Percentiles rank a stretch among this genome's conserved stretches.
Evolutionary conservation across 2,797 vertebrate genomes (phyloP).

Genomic region (Phrynocephalus forsythii): DNA sequence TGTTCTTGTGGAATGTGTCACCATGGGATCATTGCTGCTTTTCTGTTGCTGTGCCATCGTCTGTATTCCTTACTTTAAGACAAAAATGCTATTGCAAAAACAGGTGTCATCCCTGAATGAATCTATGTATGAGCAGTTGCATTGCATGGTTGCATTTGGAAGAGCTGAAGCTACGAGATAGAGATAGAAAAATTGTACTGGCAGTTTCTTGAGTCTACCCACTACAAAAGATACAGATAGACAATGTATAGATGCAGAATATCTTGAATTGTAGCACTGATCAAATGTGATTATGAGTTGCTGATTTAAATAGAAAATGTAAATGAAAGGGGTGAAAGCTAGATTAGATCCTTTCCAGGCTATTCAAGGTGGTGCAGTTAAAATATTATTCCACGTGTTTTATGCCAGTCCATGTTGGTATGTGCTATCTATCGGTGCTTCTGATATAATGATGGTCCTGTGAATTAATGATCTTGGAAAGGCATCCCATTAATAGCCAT

Average conservation of each 20-base stretch:
- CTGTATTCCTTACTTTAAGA: background rate
- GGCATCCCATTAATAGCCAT: too few species aligned
- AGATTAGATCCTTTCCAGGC: background rate
- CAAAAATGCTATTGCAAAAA: background rate
- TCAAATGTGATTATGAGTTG: background rate
- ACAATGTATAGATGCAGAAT: background rate
- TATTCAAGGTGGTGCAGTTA: background rate
- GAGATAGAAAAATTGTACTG: too few species aligned
- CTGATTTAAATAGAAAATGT: background rate
- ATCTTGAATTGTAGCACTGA: background rate
- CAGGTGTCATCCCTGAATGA: background rate
- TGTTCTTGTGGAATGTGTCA: background rate
- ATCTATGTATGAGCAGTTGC: background rate
- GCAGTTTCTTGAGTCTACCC: too few species aligned
- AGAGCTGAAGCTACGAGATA: too few species aligned
- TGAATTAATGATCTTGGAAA: too few species aligned
- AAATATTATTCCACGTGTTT: background rate
- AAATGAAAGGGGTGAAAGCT: too few species aligned
- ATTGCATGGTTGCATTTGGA: background rate
- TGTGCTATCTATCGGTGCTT: too few species aligned
- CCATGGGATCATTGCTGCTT: background rate
- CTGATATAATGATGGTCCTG: too few species aligned
- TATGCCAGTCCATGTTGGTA: background rate
- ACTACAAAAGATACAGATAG: background rate
- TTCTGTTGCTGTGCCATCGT: background rate